These are phyloP conservation scores for Zaprionus capensis DNA, from an alignment of 1,140 invertebrate species.

Conservation along the genomic window DNA sequence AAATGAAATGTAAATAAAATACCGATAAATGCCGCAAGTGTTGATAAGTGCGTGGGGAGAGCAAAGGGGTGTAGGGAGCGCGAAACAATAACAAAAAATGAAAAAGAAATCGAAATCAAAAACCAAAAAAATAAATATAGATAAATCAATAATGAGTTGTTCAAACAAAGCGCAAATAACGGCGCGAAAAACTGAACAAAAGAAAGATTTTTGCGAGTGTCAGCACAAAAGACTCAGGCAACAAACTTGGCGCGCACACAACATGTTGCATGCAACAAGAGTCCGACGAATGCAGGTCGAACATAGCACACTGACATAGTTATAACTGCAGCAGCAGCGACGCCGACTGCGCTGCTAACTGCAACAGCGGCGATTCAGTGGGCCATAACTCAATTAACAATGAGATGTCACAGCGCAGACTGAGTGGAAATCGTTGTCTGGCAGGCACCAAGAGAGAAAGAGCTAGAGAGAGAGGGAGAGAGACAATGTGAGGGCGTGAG, in stretches of 20 bases:
- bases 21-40: conserved; percentile 34
- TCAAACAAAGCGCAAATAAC: conserved; percentile 58
- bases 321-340: conserved; percentile 37
- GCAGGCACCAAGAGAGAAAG: neutral
- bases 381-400: conserved; percentile 65
- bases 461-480: neutral
- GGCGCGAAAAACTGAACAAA: conserved; percentile 22
- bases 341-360: neutral
- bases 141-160: conserved; percentile 62
- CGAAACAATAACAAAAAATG: conserved; percentile 23
- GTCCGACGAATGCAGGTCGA: conserved; percentile 39
- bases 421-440: conserved; percentile 42
- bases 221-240: conserved; percentile 69
- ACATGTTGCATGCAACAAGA: conserved; percentile 49
- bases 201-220: conserved; percentile 4
- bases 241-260: conserved; percentile 51
- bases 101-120: conserved; percentile 52
- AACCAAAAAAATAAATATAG: conserved; percentile 31
- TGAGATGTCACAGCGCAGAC: conserved; percentile 42
- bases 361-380: conserved; percentile 13
- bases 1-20: conserved; percentile 59
- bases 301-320: conserved; percentile 66
- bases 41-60: conserved; percentile 10
- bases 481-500: neutral
- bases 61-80: neutral